Evolutionary conservation across 1,140 invertebrate species (phyloP), one percentile per base, ranked within the genome.

Genomic region (Caenorhabditis tropicalis): DNA sequence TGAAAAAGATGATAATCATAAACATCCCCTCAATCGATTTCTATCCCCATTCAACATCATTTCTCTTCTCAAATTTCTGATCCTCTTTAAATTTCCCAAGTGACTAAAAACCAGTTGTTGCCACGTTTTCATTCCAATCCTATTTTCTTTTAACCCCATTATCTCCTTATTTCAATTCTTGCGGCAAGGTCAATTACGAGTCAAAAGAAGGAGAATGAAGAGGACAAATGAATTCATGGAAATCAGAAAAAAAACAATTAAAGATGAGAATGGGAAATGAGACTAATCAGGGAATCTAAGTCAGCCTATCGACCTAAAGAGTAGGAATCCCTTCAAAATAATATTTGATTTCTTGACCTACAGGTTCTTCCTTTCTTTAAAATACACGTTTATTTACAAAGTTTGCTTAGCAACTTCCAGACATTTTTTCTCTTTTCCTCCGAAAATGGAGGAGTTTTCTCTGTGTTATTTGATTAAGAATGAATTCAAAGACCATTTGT

Each of bases 1-100:
- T 89, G 84, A 87, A 89, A 86, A n/a, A 19, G 7, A 19, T 5
- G 33, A 5, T 36, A 9, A 2, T 5, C 10, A 56, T 1, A 5
- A 56, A 56, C 9, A 27, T 27, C 2, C 24, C 24, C 10, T 27
- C 1, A 7, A 27, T 4, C 19, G 15, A 19, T 33, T 65, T 65
- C 15, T 33, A 33, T 33, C 5, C 21, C 53, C 6, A n/a, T 33
- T 24, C n/a, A n/a, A n/a, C n/a, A n/a, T n/a, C n/a, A n/a, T n/a
- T n/a, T n/a, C n/a, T n/a, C n/a, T 16, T 27, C 19, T 7, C 31
- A 16, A 33, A 24, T 65, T 65, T 36, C 7, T 36, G 58, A 65
- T 65, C 19, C 58, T 65, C 15, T 33, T 65, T 36, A 27, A 19
- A n/a, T 15, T 65, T 39, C 58, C 19, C 29, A 36, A 74, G 36